Conservation (phyloP, 2,888 invertebrate genomes). For the Hoplodrina blanda region DNA sequence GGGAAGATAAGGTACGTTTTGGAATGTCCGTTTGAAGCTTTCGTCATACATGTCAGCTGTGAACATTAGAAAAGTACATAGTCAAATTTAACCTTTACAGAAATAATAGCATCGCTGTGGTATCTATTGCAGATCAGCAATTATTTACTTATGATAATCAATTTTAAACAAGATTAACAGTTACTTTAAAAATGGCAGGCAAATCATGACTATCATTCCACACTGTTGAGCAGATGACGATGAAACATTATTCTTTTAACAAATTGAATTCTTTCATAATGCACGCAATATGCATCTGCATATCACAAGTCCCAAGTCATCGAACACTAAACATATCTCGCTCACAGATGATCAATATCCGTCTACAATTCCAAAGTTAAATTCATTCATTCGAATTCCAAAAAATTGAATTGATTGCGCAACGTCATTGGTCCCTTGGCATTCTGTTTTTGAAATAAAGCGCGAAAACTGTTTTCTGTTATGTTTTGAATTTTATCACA, state of each 20-base stretch:
- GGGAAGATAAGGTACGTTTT: slow-evolving; percentile 40
- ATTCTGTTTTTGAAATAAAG: slow-evolving; percentile 65
- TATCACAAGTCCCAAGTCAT: slow-evolving; percentile 74
- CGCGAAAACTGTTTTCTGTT: slow-evolving; percentile 20
- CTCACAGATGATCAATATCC: slow-evolving; percentile 50
- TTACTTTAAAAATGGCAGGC: slow-evolving; percentile 12
- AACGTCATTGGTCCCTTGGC: slow-evolving; percentile 77
- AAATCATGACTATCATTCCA: slow-evolving; percentile 45
- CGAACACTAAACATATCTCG: slow-evolving; percentile 68
- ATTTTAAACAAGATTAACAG: slow-evolving; percentile 14
- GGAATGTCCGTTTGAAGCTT: slow-evolving; percentile 27
- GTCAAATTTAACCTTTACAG: slow-evolving; percentile 1
- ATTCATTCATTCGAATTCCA: slow-evolving; percentile 81
- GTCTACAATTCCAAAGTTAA: slow-evolving; percentile 72
- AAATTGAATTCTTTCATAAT: slow-evolving; percentile 53
- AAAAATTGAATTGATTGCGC: slow-evolving; percentile 83
- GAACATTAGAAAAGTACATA: neutral
- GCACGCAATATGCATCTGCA: slow-evolving; percentile 62
- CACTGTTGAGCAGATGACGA: slow-evolving; percentile 56
- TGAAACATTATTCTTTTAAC: slow-evolving; percentile 51
- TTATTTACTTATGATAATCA: neutral
- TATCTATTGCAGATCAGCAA: neutral
- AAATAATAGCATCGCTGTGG: neutral
- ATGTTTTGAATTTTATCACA: slow-evolving; percentile 52
- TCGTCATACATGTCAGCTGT: slow-evolving; percentile 44